Conservation (phyloP, 64 coral and sea anemone genomes). For the Actinia equina region DNA sequence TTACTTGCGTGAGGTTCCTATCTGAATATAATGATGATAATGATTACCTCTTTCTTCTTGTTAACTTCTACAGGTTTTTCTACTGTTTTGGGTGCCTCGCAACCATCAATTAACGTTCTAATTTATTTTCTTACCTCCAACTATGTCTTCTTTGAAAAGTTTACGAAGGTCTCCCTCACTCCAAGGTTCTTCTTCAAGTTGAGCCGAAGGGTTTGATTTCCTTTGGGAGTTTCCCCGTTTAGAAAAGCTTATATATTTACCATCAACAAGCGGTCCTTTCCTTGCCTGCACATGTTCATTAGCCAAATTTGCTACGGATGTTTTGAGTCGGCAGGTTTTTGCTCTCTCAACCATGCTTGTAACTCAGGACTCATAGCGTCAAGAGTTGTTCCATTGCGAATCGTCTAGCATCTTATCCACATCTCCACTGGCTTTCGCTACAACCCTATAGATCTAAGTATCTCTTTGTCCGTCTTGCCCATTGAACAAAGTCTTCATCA, state of each 20-base stretch:
- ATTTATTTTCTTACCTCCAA: neutral
- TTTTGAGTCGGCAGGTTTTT: slow-evolving; percentile 20
- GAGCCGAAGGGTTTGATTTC: neutral
- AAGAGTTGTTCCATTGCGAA: slow-evolving; percentile 5
- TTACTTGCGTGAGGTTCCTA: slow-evolving; percentile 15
- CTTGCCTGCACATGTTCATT: slow-evolving; percentile 52
- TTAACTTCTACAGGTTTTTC: neutral
- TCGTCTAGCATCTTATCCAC: slow-evolving; percentile 30
- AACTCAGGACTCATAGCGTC: slow-evolving; percentile 48
- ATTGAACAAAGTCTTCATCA: slow-evolving; percentile 18
- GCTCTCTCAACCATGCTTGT: slow-evolving; percentile 39
- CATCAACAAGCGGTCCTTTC: slow-evolving; percentile 42
- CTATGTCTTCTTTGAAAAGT: neutral
- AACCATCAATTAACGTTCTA: neutral
- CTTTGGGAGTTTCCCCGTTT: no score
- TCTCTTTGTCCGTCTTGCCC: slow-evolving; percentile 5
- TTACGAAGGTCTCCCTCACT: neutral
- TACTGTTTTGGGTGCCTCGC: neutral
- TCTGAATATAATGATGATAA: slow-evolving; percentile 17
- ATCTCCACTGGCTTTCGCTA: slow-evolving; percentile 29
- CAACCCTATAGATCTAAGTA: slow-evolving; percentile 17
- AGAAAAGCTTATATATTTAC: slow-evolving; percentile 20
- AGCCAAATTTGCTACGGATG: slow-evolving; percentile 15
- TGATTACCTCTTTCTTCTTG: neutral
- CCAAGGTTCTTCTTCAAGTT: neutral